Evolutionary conservation across 2,797 vertebrate species (phyloP), one percentile per base, ranked within the genome.

Genomic region (Tapirus indicus): DNA sequence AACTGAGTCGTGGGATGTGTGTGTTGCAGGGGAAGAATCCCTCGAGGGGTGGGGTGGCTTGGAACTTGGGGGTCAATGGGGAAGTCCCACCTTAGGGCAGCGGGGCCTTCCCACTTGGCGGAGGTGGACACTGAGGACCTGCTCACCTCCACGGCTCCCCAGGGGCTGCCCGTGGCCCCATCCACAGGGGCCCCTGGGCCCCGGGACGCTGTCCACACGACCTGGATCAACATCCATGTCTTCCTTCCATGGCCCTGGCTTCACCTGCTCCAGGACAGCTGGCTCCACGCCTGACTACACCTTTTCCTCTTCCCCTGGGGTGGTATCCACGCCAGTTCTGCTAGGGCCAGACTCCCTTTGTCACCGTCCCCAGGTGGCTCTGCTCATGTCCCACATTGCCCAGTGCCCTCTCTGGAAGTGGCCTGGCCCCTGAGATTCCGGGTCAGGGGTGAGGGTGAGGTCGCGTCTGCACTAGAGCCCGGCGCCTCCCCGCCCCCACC

Each of bases 381-480:
- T 66, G 23, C n/a, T 2, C 0, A 2, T 2, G 4, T 1, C 56
- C 49, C 2, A 9, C 29, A 0, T 69, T 7, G 18, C 49, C 58
- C 47, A 69, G 11, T 35, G 52, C 60, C n/a, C 44, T 20, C 64
- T 21, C 41, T 27, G 47, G 7, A 86, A 64, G 49, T 79, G 16
- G 16, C 60, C 60, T 21, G 75, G 44, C 41, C 89, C 25, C 0
- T 11, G 21, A 56, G 7, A 44, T 12, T 7, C 7, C 0, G 0
- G 25, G 52, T 18, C 14, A 58, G 2, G 69, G 41, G 6, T 35
- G 78, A 38, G 32, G 16, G 25, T 27, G 38, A 86, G 7, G 62
- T 66, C 6, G 0, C 16, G 7, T 14, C 29, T 75, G 13, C 52
- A 11, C 16, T 10, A 29, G 27, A 68, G 47, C 25, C 54, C 11